phyloP scores from a whole-genome alignment of 2,113 vertebrate genomes.

The Ophthalmolycus amberensis region DNA sequence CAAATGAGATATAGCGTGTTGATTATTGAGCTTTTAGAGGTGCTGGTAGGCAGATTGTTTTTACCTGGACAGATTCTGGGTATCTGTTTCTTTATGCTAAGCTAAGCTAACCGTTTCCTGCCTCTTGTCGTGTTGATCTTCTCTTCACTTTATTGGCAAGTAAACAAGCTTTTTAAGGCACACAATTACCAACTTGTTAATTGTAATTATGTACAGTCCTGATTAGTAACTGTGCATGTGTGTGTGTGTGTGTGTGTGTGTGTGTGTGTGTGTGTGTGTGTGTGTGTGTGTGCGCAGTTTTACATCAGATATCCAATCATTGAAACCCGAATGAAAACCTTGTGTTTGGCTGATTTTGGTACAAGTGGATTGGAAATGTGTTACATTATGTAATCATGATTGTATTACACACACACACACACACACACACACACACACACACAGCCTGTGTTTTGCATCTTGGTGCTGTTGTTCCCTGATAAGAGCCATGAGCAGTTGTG shows the following conservation, averaged over 20 bases:
- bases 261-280: neutral
- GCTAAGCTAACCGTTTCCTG: too few species aligned
- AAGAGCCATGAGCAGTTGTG: constrained; percentile 59
- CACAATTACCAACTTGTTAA: neutral
- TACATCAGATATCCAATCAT: neutral
- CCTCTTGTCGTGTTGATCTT: neutral
- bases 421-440: constrained; percentile 17
- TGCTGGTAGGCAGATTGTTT: neutral
- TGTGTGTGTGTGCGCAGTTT: neutral
- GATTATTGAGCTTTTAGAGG: neutral
- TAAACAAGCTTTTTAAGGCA: neutral
- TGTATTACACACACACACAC: neutral
- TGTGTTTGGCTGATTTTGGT: neutral
- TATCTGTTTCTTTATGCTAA: neutral
- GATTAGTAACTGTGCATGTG: neutral
- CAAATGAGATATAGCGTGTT: neutral
- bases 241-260: neutral
- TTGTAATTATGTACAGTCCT: neutral
- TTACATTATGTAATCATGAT: neutral
- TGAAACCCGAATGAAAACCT: neutral
- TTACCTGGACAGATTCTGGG: neutral
- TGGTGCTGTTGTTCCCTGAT: constrained; percentile 30
- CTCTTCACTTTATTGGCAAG: neutral
- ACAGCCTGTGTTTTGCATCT: constrained; percentile 14
- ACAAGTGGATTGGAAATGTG: neutral